phyloP scores from a whole-genome alignment of 1,140 invertebrate genomes.

The Holotrichia oblita region DNA sequence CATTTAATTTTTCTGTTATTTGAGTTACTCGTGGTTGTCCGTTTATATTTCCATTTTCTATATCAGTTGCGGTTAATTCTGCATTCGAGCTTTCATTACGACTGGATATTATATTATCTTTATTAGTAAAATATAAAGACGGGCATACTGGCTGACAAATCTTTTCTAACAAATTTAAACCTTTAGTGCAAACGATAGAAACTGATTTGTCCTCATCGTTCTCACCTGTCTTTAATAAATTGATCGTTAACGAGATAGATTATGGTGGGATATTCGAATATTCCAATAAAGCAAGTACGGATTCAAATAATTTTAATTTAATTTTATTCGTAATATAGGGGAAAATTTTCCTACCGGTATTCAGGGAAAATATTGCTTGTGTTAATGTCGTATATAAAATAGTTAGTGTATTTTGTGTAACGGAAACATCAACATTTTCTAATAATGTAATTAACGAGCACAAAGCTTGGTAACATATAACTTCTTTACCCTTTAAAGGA shows the following conservation, averaged over 20 bases:
- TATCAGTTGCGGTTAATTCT: too few species aligned
- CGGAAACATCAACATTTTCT: neutral
- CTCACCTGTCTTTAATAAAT: neutral
- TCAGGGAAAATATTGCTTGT: neutral
- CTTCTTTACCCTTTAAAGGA: neutral
- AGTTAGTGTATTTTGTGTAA: neutral
- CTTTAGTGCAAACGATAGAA: neutral
- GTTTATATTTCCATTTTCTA: too few species aligned
- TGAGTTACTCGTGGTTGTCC: too few species aligned
- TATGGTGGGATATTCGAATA: neutral
- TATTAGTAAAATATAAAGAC: neutral
- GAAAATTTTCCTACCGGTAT: neutral
- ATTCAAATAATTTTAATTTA: constrained; percentile 4
- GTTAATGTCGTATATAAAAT: neutral
- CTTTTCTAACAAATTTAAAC: constrained; percentile 3
- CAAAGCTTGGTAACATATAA: neutral
- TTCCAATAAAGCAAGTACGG: neutral
- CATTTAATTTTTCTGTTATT: too few species aligned
- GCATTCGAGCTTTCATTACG: neutral
- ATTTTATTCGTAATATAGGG: neutral
- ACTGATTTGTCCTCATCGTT: neutral
- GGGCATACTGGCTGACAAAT: constrained; percentile 4
- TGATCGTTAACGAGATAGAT: neutral
- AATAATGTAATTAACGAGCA: neutral
- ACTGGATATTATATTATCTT: neutral